Base-by-base conservation (phyloP, 2,888 invertebrate genomes). In the Sarcophaga subvicina region DNA sequence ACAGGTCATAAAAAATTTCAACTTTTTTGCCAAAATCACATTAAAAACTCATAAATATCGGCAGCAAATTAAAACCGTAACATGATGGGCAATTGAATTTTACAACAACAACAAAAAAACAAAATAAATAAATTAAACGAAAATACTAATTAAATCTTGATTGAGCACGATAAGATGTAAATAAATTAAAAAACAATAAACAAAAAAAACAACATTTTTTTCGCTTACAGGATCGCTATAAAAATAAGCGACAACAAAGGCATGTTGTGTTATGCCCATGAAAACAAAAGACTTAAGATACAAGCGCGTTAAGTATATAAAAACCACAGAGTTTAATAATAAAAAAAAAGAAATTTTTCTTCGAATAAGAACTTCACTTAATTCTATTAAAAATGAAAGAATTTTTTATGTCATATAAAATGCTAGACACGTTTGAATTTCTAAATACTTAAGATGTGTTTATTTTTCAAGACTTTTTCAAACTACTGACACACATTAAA, bases 261-360 rank as follows among this genome's bases (percentile, higher is more conserved):
- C 25, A 45, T 54, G 60, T 22, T 20, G n/a, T 27, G 6, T 27
- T 59, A 64, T 66, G 12, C 3, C 20, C 20, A 64, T n/a, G 4
- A 77, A 80, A 78, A 83, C 78, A 81, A 86, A 83, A 75, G 83
- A 80, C 66, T 81, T 66, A 86, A 81, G 78, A 71, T 60, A 78
- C 80, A 79, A 25, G 69, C 77, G 69, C 63, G 72, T 4, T 67
- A 37, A 37, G 37, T 37, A 10, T 37, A 37, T 37, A 37, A 37
- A 37, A 37, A 37, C 37, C 37, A 37, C 37, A 10, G 37, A 2
- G 0, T 37, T 22, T 22, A 22, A 8, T 37, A 37, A 37, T 10
- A 37, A 37, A 10, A 37, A 8, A 6, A 37, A 6, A 6, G 3
- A 27, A 5, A 5, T 27, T 37, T 67, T 67, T 73, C 54, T 20